phyloP scores from a whole-genome alignment of 2,888 invertebrate genomes.

The Caenorhabditis plicata region DNA sequence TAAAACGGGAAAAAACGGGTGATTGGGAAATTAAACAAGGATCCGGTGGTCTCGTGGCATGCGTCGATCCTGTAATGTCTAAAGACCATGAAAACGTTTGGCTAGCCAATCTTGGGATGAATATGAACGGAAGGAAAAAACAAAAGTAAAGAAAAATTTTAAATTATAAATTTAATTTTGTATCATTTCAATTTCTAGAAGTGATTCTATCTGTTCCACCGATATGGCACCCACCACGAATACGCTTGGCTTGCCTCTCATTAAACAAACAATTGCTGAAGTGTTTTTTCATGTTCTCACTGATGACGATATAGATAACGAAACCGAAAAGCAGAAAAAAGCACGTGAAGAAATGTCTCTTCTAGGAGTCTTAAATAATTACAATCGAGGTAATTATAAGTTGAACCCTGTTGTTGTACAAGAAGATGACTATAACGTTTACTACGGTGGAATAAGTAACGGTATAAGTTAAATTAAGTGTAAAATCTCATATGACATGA shows the following conservation, averaged over 20 bases:
- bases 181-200: slow-evolving; percentile 8
- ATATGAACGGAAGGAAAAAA: slow-evolving; percentile 51
- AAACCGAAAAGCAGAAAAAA: slow-evolving; percentile 40
- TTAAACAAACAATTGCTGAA: slow-evolving; percentile 62
- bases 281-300: slow-evolving; percentile 63
- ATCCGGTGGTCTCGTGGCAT: slow-evolving; percentile 64
- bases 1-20: slow-evolving; percentile 59
- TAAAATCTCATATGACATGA: slow-evolving; percentile 18
- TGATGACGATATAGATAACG: slow-evolving; percentile 59
- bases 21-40: slow-evolving; percentile 58
- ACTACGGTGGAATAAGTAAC: slow-evolving; percentile 36
- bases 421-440: slow-evolving; percentile 49
- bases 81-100: slow-evolving; percentile 63
- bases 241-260: slow-evolving; percentile 63
- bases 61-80: slow-evolving; percentile 66
- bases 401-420: slow-evolving; percentile 65
- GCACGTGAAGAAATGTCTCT: slow-evolving; percentile 63
- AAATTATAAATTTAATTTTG: background rate
- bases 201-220: slow-evolving; percentile 11
- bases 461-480: background rate
- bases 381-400: slow-evolving; percentile 64
- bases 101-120: slow-evolving; percentile 65
- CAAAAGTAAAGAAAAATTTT: too few relatives aligned
- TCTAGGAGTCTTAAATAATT: slow-evolving; percentile 63
- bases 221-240: slow-evolving; percentile 60